Evolutionary conservation across 2,113 vertebrate genomes (phyloP), one percentile per base, ranked within the genome.

Genomic region (Marmota flaviventris): DNA sequence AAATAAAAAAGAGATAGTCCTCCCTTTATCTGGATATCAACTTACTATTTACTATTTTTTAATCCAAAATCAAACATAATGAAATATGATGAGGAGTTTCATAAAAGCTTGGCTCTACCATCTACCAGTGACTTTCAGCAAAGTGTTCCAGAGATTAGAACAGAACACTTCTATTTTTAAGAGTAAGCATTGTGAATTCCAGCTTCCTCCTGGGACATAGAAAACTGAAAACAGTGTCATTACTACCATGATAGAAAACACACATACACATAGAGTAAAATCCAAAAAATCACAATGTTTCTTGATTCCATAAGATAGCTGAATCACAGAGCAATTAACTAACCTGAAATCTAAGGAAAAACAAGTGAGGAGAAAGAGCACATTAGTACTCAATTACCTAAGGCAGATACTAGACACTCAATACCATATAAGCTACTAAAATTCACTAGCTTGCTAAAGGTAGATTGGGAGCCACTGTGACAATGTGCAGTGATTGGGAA

Each of bases 1-100:
- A 79, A 78, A 22, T 37, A 8, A 22, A 48, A 48, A 58, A 22
- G 24, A 93, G 16, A n/a, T 3, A 45, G 8, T 45, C 11, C 17
- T 93, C 18, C 4, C 34, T 82, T 91, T 56, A 25, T 56, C 45
- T 92, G n/a, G n/a, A 56, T 45, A 84, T 14, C 11, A 90, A 29
- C 51, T 70, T 93, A 39, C 39, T 4, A 72, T 56, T 89, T 37
- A 37, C 14, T 34, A 48, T 29, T 93, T 89, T 69, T 93, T 72
- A 77, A 51, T 78, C 89, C 4, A 42, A 88, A 91, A 25, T 82
- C 78, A 93, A 89, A 45, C 25, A 92, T 14, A 94, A 77, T 93
- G 32, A 90, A 82, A 58, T 39, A 73, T 8, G 32, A 70, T 14
- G 24, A 56, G 65, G 24, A 77, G 17, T 51, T 78, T 7, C 91